Evolutionary conservation across 2,888 invertebrate species (phyloP), one percentile per base, ranked within the genome.

Genomic region (Bellardia bayeri): DNA sequence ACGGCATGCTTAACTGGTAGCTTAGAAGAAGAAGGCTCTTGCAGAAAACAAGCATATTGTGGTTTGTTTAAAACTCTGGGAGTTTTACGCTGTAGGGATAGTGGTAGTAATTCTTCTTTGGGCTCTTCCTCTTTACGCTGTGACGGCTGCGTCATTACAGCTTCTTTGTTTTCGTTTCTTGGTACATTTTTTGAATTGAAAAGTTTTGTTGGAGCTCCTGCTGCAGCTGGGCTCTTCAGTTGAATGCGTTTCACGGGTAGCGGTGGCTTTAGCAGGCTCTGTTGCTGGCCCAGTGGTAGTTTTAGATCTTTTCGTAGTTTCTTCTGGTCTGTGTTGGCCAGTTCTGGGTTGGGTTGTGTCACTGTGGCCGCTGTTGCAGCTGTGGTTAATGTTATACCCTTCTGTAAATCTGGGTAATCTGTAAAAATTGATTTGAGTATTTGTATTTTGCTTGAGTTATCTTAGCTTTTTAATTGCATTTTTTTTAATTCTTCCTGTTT

Each of bases 341-440:
- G 58, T 56, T 74, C 58, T 64, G 54, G 11, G 9, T 64, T 63
- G 49, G 51, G 63, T 49, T 78, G 80, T 45, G 79, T 71, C 54
- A 16, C 23, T 83, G 68, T 66, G 72, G 80, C 51, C 42, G 58
- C 56, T 84, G 75, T 58, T 63, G 80, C 69, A 54, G 85, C 42
- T 85, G 74, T 68, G 76, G 71, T 85, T 90, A 91, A 93, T 89
- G 90, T 91, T 92, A 91, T 93, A 94, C 90, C 91, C 91, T 90
- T 92, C 92, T 90, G 92, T 92, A 92, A 91, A 91, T 89, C 92
- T 93, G 91, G 93, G 93, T 91, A 93, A 94, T 93, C 93, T 93
- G 94, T 90, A 94, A 93, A 92, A 91, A 90, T 90, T 68, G 78
- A 86, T 64, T 82, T 82, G 51, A 69, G 78, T 87, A 80, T 86